A percentile compares a stretch with the other conserved stretches of the same genome.
phyloP scores from a whole-genome alignment of 2,113 vertebrate species.

The Thunnus thynnus region DNA sequence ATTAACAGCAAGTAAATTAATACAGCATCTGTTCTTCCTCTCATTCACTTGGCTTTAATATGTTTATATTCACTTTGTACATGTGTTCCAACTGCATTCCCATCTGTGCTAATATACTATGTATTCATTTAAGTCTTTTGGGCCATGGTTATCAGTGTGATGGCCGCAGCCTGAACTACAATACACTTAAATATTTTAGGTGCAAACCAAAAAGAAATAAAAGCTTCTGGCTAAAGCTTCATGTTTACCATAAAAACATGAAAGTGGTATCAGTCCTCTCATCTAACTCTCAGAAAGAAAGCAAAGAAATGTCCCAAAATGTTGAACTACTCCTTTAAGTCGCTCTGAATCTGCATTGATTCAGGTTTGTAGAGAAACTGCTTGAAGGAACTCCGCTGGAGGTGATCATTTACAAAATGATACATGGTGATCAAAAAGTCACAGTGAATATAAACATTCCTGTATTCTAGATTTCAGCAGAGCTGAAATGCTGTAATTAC shows the following conservation, averaged over 20 bases:
- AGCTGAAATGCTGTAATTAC: too few relatives aligned
- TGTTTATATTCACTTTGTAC: slow-evolving; percentile 72
- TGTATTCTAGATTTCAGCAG: too few relatives aligned
- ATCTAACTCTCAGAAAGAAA: background rate
- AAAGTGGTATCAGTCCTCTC: too few relatives aligned
- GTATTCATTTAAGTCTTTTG: slow-evolving; percentile 22
- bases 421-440: too few relatives aligned
- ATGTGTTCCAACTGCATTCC: slow-evolving; percentile 56
- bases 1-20: slow-evolving; percentile 79
- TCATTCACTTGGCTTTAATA: slow-evolving; percentile 66
- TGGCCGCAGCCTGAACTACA: slow-evolving; percentile 1
- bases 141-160: slow-evolving; percentile 25
- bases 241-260: background rate
- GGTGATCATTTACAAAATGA: too few relatives aligned
- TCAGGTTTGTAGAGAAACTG: too few relatives aligned
- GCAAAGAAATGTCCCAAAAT: background rate
- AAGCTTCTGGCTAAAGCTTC: background rate
- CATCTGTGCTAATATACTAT: slow-evolving; percentile 58
- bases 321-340: background rate
- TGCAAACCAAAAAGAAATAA: background rate
- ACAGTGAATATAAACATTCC: too few relatives aligned
- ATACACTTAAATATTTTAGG: slow-evolving; percentile 21
- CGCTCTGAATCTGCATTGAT: too few relatives aligned
- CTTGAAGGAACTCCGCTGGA: too few relatives aligned
- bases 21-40: slow-evolving; percentile 77